Conservation (phyloP, 2,888 invertebrate genomes). For the Drosophila diplacantha region DNA sequence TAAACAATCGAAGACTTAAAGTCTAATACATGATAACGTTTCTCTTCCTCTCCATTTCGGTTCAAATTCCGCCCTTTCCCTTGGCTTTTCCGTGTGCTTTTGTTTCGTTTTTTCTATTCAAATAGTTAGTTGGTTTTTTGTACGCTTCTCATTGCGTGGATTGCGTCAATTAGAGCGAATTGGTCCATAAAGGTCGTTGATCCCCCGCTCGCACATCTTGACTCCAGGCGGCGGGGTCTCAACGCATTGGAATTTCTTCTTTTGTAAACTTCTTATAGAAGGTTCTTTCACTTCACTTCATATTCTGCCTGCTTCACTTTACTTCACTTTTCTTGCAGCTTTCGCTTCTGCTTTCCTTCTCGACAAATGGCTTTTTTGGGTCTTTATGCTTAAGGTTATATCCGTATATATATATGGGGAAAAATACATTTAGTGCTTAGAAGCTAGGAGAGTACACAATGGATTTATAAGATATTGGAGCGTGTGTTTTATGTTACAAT, state of each 20-base stretch:
- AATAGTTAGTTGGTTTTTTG: conserved; percentile 50
- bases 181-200: conserved; percentile 69
- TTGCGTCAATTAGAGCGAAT: conserved; percentile 72
- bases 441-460: conserved; percentile 50
- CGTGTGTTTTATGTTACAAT: conserved; percentile 64
- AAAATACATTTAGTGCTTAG: conserved; percentile 59
- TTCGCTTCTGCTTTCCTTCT: conserved; percentile 27
- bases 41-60: conserved; percentile 11
- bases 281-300: conserved; percentile 31
- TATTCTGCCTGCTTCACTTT: conserved; percentile 30
- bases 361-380: conserved; percentile 40
- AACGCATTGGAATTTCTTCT: conserved; percentile 59
- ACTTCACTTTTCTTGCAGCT: conserved; percentile 4
- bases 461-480: conserved; percentile 44
- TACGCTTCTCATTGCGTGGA: conserved; percentile 66
- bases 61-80: conserved; percentile 13
- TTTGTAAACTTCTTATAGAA: conserved; percentile 42
- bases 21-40: conserved; percentile 64
- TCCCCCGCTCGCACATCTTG: conserved; percentile 38
- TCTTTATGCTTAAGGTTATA: conserved; percentile 37
- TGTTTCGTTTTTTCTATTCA: conserved; percentile 33
- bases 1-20: conserved; percentile 65
- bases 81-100: conserved; percentile 28
- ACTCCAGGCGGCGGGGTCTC: conserved; percentile 32
- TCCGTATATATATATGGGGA: conserved; percentile 25